Evolutionary conservation across 2,797 vertebrate genomes (phyloP).

Genomic region (Aselliscus stoliczkanus): DNA sequence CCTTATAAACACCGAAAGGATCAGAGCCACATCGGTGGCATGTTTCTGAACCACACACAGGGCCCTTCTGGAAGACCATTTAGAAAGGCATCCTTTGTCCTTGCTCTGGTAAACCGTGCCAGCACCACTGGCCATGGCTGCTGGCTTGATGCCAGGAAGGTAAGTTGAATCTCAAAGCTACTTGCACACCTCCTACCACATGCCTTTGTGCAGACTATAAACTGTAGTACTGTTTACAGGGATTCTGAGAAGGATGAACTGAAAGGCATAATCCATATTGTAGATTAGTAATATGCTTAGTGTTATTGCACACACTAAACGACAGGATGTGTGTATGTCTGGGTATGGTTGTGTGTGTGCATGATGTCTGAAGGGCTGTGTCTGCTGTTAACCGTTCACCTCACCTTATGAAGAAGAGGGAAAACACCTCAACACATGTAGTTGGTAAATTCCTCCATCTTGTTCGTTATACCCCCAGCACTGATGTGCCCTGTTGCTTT

Average conservation of each 20-base stretch:
- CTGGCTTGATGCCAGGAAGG: background rate
- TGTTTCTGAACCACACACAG: background rate
- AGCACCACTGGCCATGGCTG: background rate
- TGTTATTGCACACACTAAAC: background rate
- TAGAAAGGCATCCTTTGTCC: background rate
- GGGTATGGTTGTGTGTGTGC: background rate
- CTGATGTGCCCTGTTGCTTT: background rate
- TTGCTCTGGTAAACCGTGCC: background rate
- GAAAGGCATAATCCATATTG: background rate
- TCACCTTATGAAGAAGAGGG: background rate
- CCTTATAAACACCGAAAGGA: background rate
- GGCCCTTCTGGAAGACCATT: background rate
- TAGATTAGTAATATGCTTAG: background rate
- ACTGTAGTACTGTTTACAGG: background rate
- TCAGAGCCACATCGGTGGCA: background rate
- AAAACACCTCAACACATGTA: background rate
- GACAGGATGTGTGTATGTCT: background rate
- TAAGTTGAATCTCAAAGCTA: background rate
- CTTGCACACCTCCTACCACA: background rate
- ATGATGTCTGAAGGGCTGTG: background rate
- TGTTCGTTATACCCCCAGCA: accelerated
- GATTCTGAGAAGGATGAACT: background rate
- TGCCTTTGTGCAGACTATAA: background rate
- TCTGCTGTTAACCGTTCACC: background rate
- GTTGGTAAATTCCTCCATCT: background rate